These are phyloP conservation scores for Champsocephalus esox DNA, from an alignment of 2,797 vertebrate genomes.

Conservation along the genomic window DNA sequence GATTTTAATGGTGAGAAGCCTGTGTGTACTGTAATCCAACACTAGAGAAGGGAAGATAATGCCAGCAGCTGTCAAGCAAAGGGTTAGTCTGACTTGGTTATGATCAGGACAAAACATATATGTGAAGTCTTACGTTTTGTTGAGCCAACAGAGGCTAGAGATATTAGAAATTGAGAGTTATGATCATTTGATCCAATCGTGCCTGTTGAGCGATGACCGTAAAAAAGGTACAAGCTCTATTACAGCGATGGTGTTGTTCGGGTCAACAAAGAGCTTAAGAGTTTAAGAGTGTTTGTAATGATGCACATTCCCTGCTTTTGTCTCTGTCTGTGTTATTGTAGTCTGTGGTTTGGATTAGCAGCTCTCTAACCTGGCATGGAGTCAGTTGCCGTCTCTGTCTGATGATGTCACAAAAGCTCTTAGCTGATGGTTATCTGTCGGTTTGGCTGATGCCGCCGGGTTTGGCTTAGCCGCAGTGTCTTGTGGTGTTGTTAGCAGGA, in stretches of 20 bases:
- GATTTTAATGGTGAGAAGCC: constrained; percentile 80
- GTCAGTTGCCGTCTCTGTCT: constrained; percentile 78
- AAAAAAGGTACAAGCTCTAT: constrained; percentile 37
- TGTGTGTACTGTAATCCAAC: constrained; percentile 75
- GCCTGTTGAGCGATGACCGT: constrained; percentile 22
- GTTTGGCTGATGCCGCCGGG: constrained; percentile 59
- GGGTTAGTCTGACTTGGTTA: constrained; percentile 29
- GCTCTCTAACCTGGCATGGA: constrained; percentile 70
- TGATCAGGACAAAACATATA: constrained; percentile 8
- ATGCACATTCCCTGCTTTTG: constrained; percentile 75
- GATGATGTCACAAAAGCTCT: constrained; percentile 86
- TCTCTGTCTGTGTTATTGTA: constrained; percentile 71
- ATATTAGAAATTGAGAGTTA: background rate
- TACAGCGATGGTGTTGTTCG: constrained; percentile 47
- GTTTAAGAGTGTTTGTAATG: constrained; percentile 77
- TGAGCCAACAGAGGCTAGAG: background rate
- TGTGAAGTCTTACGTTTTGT: constrained; percentile 5
- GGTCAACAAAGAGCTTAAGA: constrained; percentile 75
- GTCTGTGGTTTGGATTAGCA: constrained; percentile 78
- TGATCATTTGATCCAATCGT: constrained; percentile 10
- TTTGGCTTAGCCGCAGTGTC: constrained; percentile 71
- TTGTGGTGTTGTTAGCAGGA: constrained; percentile 72
- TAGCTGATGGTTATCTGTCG: constrained; percentile 81
- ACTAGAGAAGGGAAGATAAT: constrained; percentile 56
- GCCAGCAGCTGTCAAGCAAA: constrained; percentile 46